Base-by-base conservation (phyloP, 2,797 vertebrate genomes). In the Botia almorhae region DNA sequence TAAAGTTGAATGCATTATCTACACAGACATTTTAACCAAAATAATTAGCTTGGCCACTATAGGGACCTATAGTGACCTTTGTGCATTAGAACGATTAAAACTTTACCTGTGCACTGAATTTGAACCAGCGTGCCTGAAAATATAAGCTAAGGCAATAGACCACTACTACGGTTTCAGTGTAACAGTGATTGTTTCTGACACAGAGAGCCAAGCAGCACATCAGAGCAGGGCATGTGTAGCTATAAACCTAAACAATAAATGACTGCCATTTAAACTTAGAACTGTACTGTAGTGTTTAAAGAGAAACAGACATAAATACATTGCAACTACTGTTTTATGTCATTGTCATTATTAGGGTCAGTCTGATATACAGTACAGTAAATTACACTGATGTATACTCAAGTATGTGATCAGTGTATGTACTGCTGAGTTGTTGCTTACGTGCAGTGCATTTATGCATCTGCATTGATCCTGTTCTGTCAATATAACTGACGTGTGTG, bases 51-150 rank as follows among this genome's bases (percentile, higher is more conserved):
- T 2, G 71, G 56, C 17, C 80, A 43, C 55, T 53, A 51, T 10
- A 19, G 73, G 73, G 80, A 76, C 73, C 67, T 76, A 56, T 69
- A 51, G 36, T 76, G 72, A 76, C 80, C 80, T 75, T 81, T 81
- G 58, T 76, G 60, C 64, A 60, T 81, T 74, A 67, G 61, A 74
- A 23, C 36, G 50, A 81, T 68, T 74, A 81, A 81, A 81, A 74
- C 36, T 50, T 74, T 70, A 81, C 63, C 78, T 68, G 61, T 74
- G 64, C 12, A 17, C 29, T 58, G 72, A 81, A 74, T 81, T 23
- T 74, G 63, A 74, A 68, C 61, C 23, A 58, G 36, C 29, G 33
- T 33, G 33, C 33, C 33, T 33, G 33, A 48, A 36, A 48, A 74
- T 70, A 67, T 61, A 73, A 67, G 61, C 48, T 8, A 46, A 46